A percentile compares a stretch with the other conserved stretches of the same genome.
These are phyloP conservation scores for Aspidoscelis tigris DNA, from an alignment of 2,113 vertebrate species.

Conservation along the genomic window DNA sequence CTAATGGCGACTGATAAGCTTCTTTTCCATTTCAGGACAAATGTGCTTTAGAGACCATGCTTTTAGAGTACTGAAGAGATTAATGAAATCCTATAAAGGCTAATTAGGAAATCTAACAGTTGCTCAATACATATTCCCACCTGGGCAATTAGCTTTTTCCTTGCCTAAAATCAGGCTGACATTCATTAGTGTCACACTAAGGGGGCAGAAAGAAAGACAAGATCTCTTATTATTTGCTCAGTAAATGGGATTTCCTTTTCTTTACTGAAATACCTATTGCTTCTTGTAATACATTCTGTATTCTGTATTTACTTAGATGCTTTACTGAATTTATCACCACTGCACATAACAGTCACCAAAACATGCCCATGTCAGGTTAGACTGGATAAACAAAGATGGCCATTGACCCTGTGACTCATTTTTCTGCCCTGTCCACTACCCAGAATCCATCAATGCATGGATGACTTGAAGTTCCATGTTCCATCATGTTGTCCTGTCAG, in stretches of 20 bases:
- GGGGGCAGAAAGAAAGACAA: too few relatives aligned
- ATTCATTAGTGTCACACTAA: conserved; percentile 43
- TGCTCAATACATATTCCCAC: conserved; percentile 48
- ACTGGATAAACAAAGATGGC: not conserved
- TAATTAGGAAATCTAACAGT: conserved; percentile 60
- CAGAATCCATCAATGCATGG: too few relatives aligned
- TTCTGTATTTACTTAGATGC: not conserved
- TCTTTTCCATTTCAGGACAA: conserved; percentile 64
- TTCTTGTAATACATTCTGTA: conserved; percentile 28
- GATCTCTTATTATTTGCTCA: conserved; percentile 11
- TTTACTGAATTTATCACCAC: not conserved
- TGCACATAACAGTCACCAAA: not conserved
- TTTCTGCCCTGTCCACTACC: too few relatives aligned
- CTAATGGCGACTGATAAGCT: conserved; percentile 54
- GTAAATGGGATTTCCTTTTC: conserved; percentile 41
- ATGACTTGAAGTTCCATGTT: too few relatives aligned
- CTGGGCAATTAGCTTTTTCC: conserved; percentile 45
- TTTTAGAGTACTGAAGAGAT: conserved; percentile 62
- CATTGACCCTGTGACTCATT: too few relatives aligned
- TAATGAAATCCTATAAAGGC: conserved; percentile 64
- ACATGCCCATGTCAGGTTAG: not conserved
- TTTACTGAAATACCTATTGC: conserved; percentile 28
- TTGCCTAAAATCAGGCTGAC: conserved; percentile 38
- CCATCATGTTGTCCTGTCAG: too few relatives aligned
- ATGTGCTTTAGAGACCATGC: conserved; percentile 46